Evolutionary conservation across 2,888 invertebrate genomes (phyloP).

Genomic region (Pimpla rufipes): DNA sequence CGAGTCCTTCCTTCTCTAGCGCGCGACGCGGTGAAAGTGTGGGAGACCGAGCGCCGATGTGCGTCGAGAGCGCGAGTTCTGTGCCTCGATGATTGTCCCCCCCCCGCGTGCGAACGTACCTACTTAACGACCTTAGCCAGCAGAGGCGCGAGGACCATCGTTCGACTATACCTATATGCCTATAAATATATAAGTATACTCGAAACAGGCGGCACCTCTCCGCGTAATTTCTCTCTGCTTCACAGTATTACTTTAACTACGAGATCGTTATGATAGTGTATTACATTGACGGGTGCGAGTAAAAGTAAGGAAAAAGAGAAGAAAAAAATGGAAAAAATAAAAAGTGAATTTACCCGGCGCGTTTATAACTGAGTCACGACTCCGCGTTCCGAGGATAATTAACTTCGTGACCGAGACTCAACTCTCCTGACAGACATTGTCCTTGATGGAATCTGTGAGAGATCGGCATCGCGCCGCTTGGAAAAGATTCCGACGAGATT

Average conservation of each 20-base stretch:
- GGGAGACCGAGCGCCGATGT: slow-evolving; percentile 67
- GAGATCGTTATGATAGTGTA: slow-evolving; percentile 13
- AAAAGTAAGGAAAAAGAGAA: neutral
- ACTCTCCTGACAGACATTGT: slow-evolving; percentile 39
- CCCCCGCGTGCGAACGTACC: slow-evolving; percentile 56
- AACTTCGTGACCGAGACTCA: slow-evolving; percentile 52
- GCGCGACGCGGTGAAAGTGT: slow-evolving; percentile 73
- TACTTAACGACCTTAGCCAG: slow-evolving; percentile 65
- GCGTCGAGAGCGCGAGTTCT: slow-evolving; percentile 42
- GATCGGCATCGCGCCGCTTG: neutral
- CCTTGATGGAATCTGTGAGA: slow-evolving; percentile 22
- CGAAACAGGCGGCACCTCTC: neutral
- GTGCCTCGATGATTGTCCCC: slow-evolving; percentile 63
- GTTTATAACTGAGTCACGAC: slow-evolving; percentile 54
- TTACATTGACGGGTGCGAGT: slow-evolving; percentile 3
- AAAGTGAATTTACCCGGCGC: slow-evolving; percentile 10
- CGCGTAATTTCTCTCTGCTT: slow-evolving; percentile 16
- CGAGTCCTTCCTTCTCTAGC: slow-evolving; percentile 38
- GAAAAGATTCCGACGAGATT: slow-evolving; percentile 15
- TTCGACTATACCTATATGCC: neutral
- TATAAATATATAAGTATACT: neutral
- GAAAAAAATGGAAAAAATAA: no score
- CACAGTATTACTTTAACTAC: neutral
- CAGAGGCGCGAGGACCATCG: slow-evolving; percentile 14
- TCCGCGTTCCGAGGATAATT: slow-evolving; percentile 40